phyloP scores from a whole-genome alignment of 2,888 invertebrate genomes.

The Actias luna region DNA sequence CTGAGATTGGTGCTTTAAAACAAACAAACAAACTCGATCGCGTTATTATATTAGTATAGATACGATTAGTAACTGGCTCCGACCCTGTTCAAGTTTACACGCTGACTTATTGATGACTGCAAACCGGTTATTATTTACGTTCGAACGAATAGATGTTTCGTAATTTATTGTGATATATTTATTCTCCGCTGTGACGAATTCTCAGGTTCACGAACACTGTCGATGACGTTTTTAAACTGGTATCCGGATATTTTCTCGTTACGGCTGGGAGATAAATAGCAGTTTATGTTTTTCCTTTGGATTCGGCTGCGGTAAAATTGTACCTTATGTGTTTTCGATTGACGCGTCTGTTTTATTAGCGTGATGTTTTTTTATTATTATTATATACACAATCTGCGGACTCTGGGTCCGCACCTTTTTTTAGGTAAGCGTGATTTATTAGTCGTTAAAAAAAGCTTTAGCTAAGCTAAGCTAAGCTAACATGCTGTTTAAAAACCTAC shows the following conservation, averaged over 20 bases:
- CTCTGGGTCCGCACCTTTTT: no score
- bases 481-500: no score
- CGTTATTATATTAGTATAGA: no score
- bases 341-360: no score
- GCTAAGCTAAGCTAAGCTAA: no score
- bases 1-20: no score
- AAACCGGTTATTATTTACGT: constrained; percentile 30
- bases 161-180: constrained; percentile 32
- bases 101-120: constrained; percentile 20
- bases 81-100: constrained; percentile 17
- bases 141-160: constrained; percentile 32
- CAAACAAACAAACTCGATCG: no score
- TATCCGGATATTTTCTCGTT: background rate
- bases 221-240: constrained; percentile 12
- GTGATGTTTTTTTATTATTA: no score
- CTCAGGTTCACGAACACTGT: constrained; percentile 13
- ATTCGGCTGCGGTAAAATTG: background rate
- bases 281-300: background rate
- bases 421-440: no score
- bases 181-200: constrained; percentile 17
- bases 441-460: no score
- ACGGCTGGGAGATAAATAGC: background rate
- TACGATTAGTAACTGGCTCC: background rate
- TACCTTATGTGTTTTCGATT: no score
- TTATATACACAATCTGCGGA: no score